Evolutionary conservation across 1,140 invertebrate genomes (phyloP), one percentile per base, ranked within the genome.

Genomic region (Pseudomyrmex gracilis): DNA sequence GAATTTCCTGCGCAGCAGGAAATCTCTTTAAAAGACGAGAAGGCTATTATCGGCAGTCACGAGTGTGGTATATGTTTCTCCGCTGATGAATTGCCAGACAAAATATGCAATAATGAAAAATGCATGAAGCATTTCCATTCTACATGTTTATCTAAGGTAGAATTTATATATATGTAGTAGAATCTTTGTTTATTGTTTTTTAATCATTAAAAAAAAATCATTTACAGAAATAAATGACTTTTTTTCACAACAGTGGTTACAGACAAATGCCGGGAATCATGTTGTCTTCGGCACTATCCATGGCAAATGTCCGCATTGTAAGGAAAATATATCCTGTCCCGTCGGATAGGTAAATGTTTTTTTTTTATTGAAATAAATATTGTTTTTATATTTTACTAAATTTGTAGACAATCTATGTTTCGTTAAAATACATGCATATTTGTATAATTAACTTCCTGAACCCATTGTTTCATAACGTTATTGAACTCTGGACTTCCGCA

Each of bases 1-100:
- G 85, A 90, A 83, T 93, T 94, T 85, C 93, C 93, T 2, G 70
- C 22, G 55, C 87, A 61, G 20, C 68, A 17, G n/a, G 45, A 34
- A 4, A 13, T 7, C 34, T 34, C 5, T 17, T 43, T 64, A 8
- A 47, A 89, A 10, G 77, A 83, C 68, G 8, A 67, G 8, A 53
- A 83, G 64, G 90, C 67, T 9, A 88, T 92, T 24, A 83, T 94
- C 43, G 22, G 84, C 5, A 92, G 92, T 57, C 86, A 91, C n/a
- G 94, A 94, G 60, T 95, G 94, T 77, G 93, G 92, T 73, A 95
- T 95, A 83, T 95, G 94, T 80, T 94, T 92, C 55, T 91, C 84
- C 2, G 55, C 15, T 2, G 77, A 85, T 13, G 17, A 82, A 45
- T 78, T 92, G 47, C 93, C 94, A 5, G 84, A 92, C 43, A 92